Conservation (phyloP, 2,113 vertebrate species). For the Uropsilus gracilis region DNA sequence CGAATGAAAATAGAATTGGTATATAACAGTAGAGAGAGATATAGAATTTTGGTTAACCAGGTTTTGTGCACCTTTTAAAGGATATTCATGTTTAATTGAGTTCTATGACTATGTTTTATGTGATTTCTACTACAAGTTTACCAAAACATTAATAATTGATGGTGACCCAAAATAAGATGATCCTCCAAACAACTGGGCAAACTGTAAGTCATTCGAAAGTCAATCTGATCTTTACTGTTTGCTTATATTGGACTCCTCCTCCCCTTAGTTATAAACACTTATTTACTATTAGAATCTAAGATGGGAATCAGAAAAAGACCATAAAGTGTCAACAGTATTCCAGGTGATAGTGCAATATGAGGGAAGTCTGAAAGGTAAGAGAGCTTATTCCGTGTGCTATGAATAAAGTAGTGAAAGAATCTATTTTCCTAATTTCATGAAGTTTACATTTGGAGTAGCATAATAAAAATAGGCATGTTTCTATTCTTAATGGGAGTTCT, state of each 20-base stretch:
- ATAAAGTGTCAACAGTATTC: background rate
- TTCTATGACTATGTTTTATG: background rate
- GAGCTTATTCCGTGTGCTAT: background rate
- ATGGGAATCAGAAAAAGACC: background rate
- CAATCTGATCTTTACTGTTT: background rate
- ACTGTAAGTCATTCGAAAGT: background rate
- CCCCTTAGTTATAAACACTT: background rate
- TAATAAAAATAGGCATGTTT: background rate
- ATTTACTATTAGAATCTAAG: background rate
- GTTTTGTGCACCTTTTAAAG: background rate
- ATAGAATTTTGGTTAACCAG: background rate
- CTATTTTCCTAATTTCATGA: background rate
- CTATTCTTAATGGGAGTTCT: background rate
- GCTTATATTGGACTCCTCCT: background rate
- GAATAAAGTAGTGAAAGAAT: background rate
- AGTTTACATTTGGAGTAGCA: background rate
- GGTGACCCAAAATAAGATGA: background rate
- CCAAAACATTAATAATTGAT: background rate
- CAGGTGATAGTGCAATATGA: background rate
- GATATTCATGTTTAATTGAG: background rate
- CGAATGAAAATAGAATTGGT: background rate
- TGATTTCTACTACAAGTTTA: background rate
- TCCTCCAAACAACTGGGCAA: background rate
- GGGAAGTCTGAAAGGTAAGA: background rate
- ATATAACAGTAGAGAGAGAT: background rate